phyloP scores from a whole-genome alignment of 2,113 vertebrate species.

The Tamias sibiricus region DNA sequence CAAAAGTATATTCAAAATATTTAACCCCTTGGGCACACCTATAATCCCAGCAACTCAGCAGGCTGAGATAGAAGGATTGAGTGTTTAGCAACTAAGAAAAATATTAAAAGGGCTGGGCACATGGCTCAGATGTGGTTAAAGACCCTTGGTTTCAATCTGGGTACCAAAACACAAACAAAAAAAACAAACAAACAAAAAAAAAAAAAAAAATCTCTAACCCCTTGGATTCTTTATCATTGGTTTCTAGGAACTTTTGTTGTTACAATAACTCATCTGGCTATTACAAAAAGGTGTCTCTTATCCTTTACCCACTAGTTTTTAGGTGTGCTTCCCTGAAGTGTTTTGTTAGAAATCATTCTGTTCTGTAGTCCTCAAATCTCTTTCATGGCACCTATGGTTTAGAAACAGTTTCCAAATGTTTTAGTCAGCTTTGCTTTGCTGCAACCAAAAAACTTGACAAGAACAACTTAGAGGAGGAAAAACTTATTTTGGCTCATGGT shows the following conservation, averaged over 20 bases:
- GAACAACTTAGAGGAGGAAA: too few relatives aligned
- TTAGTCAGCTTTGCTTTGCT: too few relatives aligned
- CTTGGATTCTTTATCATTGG: not conserved
- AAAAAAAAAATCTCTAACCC: not conserved
- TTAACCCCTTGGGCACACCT: not conserved
- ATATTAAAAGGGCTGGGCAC: too few relatives aligned
- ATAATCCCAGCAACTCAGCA: too few relatives aligned
- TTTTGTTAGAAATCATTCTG: not conserved
- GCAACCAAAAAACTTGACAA: too few relatives aligned
- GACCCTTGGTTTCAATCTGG: too few relatives aligned
- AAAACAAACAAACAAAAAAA: too few relatives aligned
- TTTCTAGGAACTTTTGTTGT: not conserved
- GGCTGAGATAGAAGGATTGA: too few relatives aligned
- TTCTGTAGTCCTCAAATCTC: not conserved
- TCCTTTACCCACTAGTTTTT: not conserved
- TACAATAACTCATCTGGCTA: not conserved
- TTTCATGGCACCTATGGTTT: not conserved
- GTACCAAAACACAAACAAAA: too few relatives aligned
- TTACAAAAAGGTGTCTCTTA: not conserved
- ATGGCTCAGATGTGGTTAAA: too few relatives aligned
- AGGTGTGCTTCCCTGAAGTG: not conserved
- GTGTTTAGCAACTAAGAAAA: too few relatives aligned
- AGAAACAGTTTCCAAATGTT: not conserved
- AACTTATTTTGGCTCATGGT: too few relatives aligned
- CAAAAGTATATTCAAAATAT: not conserved